These are phyloP conservation scores for Oxygymnocypris stewartii DNA, from an alignment of 2,113 vertebrate genomes.

Conservation along the genomic window DNA sequence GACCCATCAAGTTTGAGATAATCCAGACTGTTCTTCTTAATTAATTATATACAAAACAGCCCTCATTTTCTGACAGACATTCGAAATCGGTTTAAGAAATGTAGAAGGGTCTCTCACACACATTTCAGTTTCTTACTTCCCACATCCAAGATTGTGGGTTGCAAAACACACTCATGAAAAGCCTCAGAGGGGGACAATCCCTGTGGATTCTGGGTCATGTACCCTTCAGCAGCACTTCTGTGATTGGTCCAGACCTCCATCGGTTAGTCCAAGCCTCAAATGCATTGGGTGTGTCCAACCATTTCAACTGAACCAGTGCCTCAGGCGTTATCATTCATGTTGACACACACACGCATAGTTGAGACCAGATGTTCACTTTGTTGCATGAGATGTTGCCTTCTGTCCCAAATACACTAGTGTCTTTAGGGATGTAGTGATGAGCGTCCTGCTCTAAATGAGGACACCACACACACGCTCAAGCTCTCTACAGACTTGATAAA, in stretches of 20 bases:
- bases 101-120: slow-evolving; percentile 21
- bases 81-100: background rate
- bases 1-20: background rate
- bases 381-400: slow-evolving; percentile 40
- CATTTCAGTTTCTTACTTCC: background rate
- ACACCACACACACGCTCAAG: slow-evolving; percentile 24
- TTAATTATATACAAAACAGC: slow-evolving; percentile 12
- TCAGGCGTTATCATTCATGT: background rate
- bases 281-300: background rate
- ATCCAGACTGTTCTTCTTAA: background rate
- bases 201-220: slow-evolving; percentile 25
- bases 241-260: slow-evolving; percentile 5
- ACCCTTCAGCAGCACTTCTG: background rate
- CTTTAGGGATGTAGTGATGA: slow-evolving; percentile 37
- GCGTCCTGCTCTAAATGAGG: slow-evolving; percentile 34
- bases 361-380: slow-evolving; percentile 52
- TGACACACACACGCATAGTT: slow-evolving; percentile 34
- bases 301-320: background rate
- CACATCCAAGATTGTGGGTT: background rate
- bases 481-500: slow-evolving; percentile 12
- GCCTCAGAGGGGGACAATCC: slow-evolving; percentile 29
- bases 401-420: slow-evolving; percentile 43
- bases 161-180: slow-evolving; percentile 32
- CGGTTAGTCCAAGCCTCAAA: background rate
- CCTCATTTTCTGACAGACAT: background rate